Base-by-base conservation (phyloP, 2,113 vertebrate genomes). In the Ramphastos sulfuratus region DNA sequence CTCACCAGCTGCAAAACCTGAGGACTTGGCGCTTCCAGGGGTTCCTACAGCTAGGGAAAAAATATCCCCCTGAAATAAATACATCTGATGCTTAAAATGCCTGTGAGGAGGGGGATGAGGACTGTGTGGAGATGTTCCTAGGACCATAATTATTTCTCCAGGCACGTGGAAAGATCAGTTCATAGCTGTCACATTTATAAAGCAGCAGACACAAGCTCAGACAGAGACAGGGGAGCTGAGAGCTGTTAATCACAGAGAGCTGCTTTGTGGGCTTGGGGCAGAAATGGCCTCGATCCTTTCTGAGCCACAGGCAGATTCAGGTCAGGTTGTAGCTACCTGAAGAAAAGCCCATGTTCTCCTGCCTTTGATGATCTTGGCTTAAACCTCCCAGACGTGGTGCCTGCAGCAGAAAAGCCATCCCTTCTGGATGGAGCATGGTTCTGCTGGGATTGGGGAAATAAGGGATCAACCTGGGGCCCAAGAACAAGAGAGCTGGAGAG, bases 231-330 rank as follows among this genome's bases (percentile, higher is more conserved):
- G 61, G 63, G 73, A 55, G 59, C 21, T 4, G 9, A 50, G 77
- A 86, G 80, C 20, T 67, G 1, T 72, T 77, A 20, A 11, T 90
- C 77, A 44, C 39, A 30, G 71, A 87, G 21, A 54, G 21, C 70
- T 75, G 46, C 39, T 65, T 76, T 65, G 35, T 0, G 2, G 58
- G 39, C 14, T 42, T 0, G 0, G 73, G 37, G 60, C 21, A 74
- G 72, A 63, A 89, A 60, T 9, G 0, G 0, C 28, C 21, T 44
- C 0, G 3, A 10, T 72, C n/a, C 13, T 73, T 25, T 58, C 48
- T 16, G 75, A 85, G 44, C 54, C 0, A 0, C 20, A 6, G 6
- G 15, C 1, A 0, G 50, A 69, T 52, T 54, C 21, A 72, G 23
- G 67, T 35, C 10, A 1, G 83, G 60, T 20, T 70, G 46, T 52